Evolutionary conservation across 1,140 invertebrate genomes (phyloP).

Genomic region (Papilio xuthus): DNA sequence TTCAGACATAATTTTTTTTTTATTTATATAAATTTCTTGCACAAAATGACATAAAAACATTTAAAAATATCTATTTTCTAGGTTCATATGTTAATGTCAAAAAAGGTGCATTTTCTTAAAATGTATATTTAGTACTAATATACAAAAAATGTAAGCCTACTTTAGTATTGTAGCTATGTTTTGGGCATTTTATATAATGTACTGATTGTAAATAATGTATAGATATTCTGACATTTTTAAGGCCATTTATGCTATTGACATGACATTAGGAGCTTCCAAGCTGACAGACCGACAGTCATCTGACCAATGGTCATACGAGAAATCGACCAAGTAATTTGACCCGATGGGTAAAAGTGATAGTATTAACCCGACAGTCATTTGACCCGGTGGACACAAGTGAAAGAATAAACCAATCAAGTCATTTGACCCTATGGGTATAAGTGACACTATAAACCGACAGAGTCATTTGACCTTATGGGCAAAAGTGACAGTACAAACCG

Average conservation of each 20-base stretch:
- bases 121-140: background rate
- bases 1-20: too few species aligned
- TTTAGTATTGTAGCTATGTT: constrained; percentile 38
- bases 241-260: background rate
- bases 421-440: too few species aligned
- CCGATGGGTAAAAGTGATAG: too few species aligned
- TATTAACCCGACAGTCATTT: too few species aligned
- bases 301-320: too few species aligned
- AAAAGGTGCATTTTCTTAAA: background rate
- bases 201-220: constrained; percentile 24
- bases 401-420: too few species aligned
- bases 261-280: constrained; percentile 9
- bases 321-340: too few species aligned
- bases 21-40: background rate
- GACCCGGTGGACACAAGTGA: too few species aligned
- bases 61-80: too few species aligned
- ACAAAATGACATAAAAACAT: background rate
- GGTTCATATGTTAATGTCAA: background rate
- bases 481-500: too few species aligned
- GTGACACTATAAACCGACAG: too few species aligned
- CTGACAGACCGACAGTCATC: background rate
- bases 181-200: constrained; percentile 40
- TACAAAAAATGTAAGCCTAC: constrained; percentile 7
- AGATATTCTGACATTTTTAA: constrained; percentile 5
- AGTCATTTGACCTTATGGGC: too few species aligned